phyloP scores from a whole-genome alignment of 92 coral and sea anemone genomes.

The Palythoa grandiflora region DNA sequence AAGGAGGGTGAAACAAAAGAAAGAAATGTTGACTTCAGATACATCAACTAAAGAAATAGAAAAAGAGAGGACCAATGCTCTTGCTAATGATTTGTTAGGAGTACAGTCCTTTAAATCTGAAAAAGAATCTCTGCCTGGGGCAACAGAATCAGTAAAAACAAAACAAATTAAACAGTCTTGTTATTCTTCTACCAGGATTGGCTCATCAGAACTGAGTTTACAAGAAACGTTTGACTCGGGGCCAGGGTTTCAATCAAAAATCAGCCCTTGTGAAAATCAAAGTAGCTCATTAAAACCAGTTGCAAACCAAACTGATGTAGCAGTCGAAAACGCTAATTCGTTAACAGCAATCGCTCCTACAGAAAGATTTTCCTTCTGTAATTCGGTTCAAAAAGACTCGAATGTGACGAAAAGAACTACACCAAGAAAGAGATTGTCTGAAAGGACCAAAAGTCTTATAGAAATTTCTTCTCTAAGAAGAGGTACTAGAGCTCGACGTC shows the following conservation, averaged over 20 bases:
- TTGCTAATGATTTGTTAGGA: background rate
- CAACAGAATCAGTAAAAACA: background rate
- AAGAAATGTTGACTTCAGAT: background rate
- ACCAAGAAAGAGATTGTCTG: background rate
- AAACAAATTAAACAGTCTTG: background rate
- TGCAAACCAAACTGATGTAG: background rate
- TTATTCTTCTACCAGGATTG: background rate
- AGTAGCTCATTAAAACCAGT: background rate
- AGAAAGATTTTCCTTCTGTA: background rate
- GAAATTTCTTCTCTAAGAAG: constrained; percentile 18
- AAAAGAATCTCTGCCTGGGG: background rate
- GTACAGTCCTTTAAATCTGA: background rate
- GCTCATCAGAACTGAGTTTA: background rate
- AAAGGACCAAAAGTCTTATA: background rate
- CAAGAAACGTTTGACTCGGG: background rate
- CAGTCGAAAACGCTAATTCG: background rate
- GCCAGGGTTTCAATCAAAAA: background rate
- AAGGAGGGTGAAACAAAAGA: background rate
- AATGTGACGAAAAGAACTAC: background rate
- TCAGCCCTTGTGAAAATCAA: background rate
- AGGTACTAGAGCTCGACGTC: constrained; percentile 29
- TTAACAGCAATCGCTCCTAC: background rate
- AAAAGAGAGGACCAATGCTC: background rate
- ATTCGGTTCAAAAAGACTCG: background rate
- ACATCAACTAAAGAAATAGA: background rate